phyloP scores from a whole-genome alignment of 2,888 invertebrate species.

The Tipula vernalis region DNA sequence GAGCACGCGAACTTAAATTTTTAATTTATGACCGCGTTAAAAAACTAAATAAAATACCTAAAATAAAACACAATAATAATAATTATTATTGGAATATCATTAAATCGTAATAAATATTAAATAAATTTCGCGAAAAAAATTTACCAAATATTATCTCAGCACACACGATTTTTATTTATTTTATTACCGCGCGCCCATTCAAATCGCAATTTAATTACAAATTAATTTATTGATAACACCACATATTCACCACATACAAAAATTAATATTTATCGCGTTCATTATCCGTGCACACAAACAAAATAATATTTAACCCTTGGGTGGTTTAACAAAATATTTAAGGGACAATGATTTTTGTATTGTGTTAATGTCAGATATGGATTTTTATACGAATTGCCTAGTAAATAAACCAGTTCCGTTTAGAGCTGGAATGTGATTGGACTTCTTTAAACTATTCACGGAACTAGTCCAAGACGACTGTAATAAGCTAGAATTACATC shows the following conservation, averaged over 20 bases:
- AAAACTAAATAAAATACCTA: background rate
- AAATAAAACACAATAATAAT: background rate
- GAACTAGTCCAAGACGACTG: no score
- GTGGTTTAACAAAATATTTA: background rate
- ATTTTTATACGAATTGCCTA: background rate
- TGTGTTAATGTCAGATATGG: background rate
- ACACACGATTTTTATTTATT: background rate
- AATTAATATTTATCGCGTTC: background rate
- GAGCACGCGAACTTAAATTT: background rate
- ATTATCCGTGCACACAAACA: background rate
- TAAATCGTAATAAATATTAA: background rate
- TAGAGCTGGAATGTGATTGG: no score
- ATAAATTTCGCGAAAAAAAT: background rate
- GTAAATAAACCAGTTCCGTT: no score
- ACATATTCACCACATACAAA: background rate
- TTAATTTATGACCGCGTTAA: background rate
- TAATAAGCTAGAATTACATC: no score
- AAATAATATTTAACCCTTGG: background rate
- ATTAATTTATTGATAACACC: background rate
- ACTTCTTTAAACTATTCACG: no score
- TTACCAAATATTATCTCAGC: background rate
- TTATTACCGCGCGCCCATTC: background rate
- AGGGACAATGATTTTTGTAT: background rate
- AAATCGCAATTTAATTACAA: background rate
- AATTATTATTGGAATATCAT: background rate